These are phyloP conservation scores for Leptinotarsa juncta DNA, from an alignment of 2,888 invertebrate genomes.

Conservation along the genomic window DNA sequence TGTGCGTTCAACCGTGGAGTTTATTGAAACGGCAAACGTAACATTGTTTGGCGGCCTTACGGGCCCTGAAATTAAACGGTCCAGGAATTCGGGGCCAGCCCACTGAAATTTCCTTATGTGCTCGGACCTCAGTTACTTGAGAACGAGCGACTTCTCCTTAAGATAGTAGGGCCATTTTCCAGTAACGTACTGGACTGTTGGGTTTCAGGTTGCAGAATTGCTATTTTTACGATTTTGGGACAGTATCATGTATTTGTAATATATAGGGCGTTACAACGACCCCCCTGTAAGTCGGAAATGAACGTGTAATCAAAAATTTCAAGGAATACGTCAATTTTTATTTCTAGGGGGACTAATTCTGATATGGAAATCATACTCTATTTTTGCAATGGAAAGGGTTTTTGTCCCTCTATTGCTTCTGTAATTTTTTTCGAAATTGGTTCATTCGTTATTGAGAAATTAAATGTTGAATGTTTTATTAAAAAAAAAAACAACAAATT, in stretches of 20 bases:
- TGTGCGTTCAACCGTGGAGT: constrained; percentile 48
- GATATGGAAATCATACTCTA: no score
- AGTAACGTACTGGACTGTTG: constrained; percentile 4
- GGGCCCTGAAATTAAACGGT: constrained; percentile 62
- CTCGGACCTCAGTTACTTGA: constrained; percentile 54
- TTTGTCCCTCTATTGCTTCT: no score
- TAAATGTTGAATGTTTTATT: no score
- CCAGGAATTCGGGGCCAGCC: constrained; percentile 63
- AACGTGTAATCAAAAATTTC: no score
- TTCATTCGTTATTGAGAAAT: no score
- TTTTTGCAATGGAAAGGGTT: no score
- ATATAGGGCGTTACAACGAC: no score
- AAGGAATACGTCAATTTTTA: no score
- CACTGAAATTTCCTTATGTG: constrained; percentile 60
- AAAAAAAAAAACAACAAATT: no score
- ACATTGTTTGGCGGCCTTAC: constrained; percentile 46
- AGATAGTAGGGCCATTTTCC: constrained; percentile 24
- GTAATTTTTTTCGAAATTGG: no score
- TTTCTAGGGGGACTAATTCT: no score
- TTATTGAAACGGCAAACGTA: constrained; percentile 47
- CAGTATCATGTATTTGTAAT: not conserved
- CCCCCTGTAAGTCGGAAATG: no score
- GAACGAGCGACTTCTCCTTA: constrained; percentile 33
- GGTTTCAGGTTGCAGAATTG: not conserved
- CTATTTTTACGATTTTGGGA: not conserved